A percentile compares a stretch with the other conserved stretches of the same genome.
Conservation (phyloP, 2,888 invertebrate species). For the Drosophila robusta region DNA sequence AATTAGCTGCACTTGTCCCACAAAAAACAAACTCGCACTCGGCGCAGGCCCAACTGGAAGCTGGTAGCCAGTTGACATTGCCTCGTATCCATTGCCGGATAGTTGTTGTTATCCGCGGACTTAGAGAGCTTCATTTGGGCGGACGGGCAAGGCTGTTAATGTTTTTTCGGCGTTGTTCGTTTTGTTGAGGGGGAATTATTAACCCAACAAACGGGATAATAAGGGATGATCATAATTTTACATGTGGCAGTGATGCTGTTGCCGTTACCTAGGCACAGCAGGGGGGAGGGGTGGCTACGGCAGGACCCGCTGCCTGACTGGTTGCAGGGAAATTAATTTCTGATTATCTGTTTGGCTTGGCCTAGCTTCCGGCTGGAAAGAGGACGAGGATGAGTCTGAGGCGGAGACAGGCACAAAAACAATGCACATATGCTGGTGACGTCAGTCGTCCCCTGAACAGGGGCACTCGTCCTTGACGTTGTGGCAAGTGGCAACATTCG, state of each 20-base stretch:
- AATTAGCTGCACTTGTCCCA: conserved; percentile 73
- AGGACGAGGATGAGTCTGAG: conserved; percentile 16
- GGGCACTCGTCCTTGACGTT: conserved; percentile 74
- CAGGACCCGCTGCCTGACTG: conserved; percentile 33
- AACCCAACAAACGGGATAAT: conserved; percentile 79
- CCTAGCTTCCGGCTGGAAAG: conserved; percentile 46
- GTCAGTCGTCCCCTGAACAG: conserved; percentile 30
- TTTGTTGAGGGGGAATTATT: conserved; percentile 61
- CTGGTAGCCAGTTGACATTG: conserved; percentile 36
- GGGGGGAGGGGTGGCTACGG: conserved; percentile 34
- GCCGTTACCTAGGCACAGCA: conserved; percentile 44
- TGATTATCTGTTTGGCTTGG: conserved; percentile 84
- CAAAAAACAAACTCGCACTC: conserved; percentile 17
- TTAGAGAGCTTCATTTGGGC: conserved; percentile 27
- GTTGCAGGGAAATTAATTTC: conserved; percentile 84
- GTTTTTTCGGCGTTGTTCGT: conserved; percentile 31
- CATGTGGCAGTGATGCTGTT: conserved; percentile 57
- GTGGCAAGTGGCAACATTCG: conserved; percentile 67
- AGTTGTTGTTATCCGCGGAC: conserved; percentile 52
- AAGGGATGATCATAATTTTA: conserved; percentile 82
- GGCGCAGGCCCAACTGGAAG: conserved; percentile 17
- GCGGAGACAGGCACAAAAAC: conserved; percentile 40
- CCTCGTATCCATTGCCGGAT: conserved; percentile 50
- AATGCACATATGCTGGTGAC: conserved; percentile 76
- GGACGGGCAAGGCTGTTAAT: conserved; percentile 53